Percentiles rank a stretch among this genome's conserved stretches.
These are phyloP conservation scores for Dipodomys ordii DNA, from an alignment of 2,113 vertebrate genomes.

Conservation along the genomic window DNA sequence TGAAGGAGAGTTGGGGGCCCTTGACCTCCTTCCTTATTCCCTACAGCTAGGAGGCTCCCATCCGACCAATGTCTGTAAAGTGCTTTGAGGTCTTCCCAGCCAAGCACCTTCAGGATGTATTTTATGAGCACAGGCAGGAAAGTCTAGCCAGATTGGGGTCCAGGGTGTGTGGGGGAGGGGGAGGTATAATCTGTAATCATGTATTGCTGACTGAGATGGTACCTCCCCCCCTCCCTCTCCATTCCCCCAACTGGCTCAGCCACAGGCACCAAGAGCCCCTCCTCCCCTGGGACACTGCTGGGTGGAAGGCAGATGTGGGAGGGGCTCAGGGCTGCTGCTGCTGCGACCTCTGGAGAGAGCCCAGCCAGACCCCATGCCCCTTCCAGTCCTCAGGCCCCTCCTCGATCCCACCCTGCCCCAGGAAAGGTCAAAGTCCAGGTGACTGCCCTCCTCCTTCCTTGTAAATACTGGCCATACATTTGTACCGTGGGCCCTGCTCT, in stretches of 20 bases:
- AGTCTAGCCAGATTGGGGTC: neutral
- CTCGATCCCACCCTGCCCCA: neutral
- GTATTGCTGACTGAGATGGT: neutral
- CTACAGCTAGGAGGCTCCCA: slow-evolving; percentile 46
- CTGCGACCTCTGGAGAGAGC: neutral
- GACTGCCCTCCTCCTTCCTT: slow-evolving; percentile 66
- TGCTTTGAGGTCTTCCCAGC: slow-evolving; percentile 57
- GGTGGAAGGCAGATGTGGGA: neutral
- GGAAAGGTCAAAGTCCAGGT: slow-evolving; percentile 62
- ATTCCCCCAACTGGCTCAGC: neutral
- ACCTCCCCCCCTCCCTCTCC: neutral
- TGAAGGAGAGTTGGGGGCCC: neutral
- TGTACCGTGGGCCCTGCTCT: slow-evolving; percentile 74
- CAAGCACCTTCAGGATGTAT: slow-evolving; percentile 57
- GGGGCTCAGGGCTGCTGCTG: neutral
- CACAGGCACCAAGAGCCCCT: neutral
- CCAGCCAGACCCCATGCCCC: slow-evolving; percentile 29
- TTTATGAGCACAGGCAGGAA: slow-evolving; percentile 30
- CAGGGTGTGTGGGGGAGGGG: neutral
- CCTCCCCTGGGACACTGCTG: neutral
- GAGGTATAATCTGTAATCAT: neutral
- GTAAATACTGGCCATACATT: slow-evolving; percentile 79
- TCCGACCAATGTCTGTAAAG: slow-evolving; percentile 82
- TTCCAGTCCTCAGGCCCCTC: slow-evolving; percentile 59
- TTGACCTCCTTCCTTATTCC: slow-evolving; percentile 28